Base-by-base conservation (phyloP, 2,113 vertebrate genomes). In the Haplochromis burtoni region DNA sequence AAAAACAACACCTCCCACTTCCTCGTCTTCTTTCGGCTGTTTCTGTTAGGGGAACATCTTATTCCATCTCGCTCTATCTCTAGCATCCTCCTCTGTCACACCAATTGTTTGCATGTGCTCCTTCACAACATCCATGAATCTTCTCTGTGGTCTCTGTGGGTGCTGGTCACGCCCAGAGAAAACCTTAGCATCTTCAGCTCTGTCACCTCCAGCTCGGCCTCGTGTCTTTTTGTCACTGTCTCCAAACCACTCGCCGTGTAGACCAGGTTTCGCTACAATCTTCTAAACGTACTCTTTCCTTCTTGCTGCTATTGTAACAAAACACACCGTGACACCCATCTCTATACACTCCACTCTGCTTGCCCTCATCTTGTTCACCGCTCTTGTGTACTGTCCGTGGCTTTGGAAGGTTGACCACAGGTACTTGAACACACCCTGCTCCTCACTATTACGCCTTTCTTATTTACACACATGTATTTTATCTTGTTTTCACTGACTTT, bases 171-270 rank as follows among this genome's bases (percentile, higher is more conserved):
- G 2, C 59, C 4, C 29, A 63, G 0, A 33, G 0, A 63, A 11
- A 63, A 63, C 31, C 31, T 19, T 7, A 63, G 59, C 16, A 63
- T 33, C 29, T 63, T 19, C 59, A 61, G 31, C 59, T 66, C 31
- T 66, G 59, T 10, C 59, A 35, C 59, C 59, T 66, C 31, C 21
- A 55, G 21, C 54, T 55, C 11, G 1, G 54, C 24, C 61, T 38
- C 33, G 3, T 66, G 61, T 38, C 31, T 66, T 66, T 66, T n/a
- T 38, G 10, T 35, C 2, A n/a, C 1, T 66, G 61, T 66, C 31
- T 38, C 61, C 61, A 66, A n/a, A 66, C 31, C 61, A 35, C 10
- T 10, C 8, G 0, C 5, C 8, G 0, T 8, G 53, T 24, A 1
- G 26, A 66, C 1, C 61, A 66, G 33, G 61, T 0, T n/a, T 13